These are phyloP conservation scores for Himalopsyche tibetana DNA, from an alignment of 2,888 invertebrate genomes.

Conservation along the genomic window DNA sequence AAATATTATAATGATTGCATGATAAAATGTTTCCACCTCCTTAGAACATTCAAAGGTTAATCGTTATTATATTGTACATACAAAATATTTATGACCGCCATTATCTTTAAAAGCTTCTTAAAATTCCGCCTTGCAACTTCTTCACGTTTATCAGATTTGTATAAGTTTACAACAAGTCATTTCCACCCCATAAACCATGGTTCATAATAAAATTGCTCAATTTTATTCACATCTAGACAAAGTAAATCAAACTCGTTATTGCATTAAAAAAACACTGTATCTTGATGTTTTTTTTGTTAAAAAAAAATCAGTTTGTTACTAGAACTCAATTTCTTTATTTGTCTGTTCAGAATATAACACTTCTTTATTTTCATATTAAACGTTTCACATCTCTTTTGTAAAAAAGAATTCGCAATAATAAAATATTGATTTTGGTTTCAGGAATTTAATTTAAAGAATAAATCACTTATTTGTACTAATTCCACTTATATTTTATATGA, in stretches of 20 bases:
- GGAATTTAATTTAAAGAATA: too few species aligned
- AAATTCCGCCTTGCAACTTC: slow-evolving; percentile 59
- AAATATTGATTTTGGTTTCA: too few species aligned
- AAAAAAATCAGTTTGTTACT: too few species aligned
- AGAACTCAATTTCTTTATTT: too few species aligned
- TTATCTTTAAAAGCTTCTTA: slow-evolving; percentile 62
- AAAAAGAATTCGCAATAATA: too few species aligned
- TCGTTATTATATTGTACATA: slow-evolving; percentile 36
- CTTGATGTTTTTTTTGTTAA: background rate
- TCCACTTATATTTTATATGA: too few species aligned
- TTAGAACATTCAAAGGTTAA: slow-evolving; percentile 53
- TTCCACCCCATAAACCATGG: slow-evolving; percentile 59
- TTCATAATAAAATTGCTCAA: slow-evolving; percentile 42
- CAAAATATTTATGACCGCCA: slow-evolving; percentile 60
- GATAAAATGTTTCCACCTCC: slow-evolving; percentile 5
- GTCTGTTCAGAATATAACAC: too few species aligned
- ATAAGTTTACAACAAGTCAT: slow-evolving; percentile 54
- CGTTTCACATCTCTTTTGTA: too few species aligned
- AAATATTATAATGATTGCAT: background rate
- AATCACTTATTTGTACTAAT: too few species aligned
- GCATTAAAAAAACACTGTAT: slow-evolving; percentile 12
- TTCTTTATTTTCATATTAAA: too few species aligned
- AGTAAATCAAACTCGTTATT: slow-evolving; percentile 34
- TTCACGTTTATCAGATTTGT: slow-evolving; percentile 60
- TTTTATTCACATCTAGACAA: slow-evolving; percentile 3